These are phyloP conservation scores for Subanguina moxae DNA, from an alignment of 1,140 invertebrate genomes.

Conservation along the genomic window DNA sequence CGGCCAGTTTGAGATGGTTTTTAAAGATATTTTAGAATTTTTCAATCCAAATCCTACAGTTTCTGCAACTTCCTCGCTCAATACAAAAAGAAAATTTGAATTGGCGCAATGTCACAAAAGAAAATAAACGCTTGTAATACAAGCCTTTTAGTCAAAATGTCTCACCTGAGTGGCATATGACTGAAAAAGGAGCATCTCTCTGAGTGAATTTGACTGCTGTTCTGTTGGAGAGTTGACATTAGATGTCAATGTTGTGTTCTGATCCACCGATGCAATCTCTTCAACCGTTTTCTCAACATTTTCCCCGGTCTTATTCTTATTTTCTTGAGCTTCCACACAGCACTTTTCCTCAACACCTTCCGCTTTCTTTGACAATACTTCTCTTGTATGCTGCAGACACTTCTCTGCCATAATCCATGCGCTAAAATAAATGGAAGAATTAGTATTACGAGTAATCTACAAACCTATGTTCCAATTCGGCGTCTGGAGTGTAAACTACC, in stretches of 20 bases:
- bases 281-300: no score
- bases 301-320: no score
- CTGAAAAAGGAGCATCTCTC: not conserved
- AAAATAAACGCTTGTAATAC: no score
- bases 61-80: no score
- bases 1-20: no score
- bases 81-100: no score
- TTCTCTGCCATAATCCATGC: constrained; percentile 24
- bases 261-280: no score
- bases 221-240: constrained; percentile 3
- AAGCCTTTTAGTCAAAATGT: no score
- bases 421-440: not conserved
- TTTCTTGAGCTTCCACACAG: no score
- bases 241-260: not conserved
- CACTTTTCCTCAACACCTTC: not conserved
- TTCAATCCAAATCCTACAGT: no score
- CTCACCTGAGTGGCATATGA: constrained; percentile 2
- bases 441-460: not conserved
- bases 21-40: no score
- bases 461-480: constrained; percentile 17
- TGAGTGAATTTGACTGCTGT: not conserved
- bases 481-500: constrained; percentile 20
- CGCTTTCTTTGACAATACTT: constrained; percentile 12
- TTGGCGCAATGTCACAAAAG: no score
- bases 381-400: constrained; percentile 22